Percentiles rank a stretch among this genome's conserved stretches.
Evolutionary conservation across 2,888 invertebrate species (phyloP).

Genomic region (Hirtodrosophila histrioides): DNA sequence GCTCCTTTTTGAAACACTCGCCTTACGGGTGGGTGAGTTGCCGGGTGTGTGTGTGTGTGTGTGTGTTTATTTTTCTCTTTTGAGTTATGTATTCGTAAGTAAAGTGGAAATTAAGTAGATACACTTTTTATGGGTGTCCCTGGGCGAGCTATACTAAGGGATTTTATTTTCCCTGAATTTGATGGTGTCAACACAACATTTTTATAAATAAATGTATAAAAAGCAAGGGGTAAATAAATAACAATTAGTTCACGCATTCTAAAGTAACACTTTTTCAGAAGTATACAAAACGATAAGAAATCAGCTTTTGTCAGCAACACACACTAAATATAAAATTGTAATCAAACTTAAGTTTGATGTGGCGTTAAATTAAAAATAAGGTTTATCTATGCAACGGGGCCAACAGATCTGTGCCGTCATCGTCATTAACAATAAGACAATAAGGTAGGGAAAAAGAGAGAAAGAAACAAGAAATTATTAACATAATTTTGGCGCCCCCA

Average conservation of each 20-base stretch:
- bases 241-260: slow-evolving; percentile 22
- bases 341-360: slow-evolving; percentile 28
- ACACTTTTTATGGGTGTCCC: slow-evolving; percentile 8
- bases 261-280: slow-evolving; percentile 6
- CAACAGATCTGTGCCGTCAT: slow-evolving; percentile 36
- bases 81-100: slow-evolving; percentile 38
- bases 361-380: slow-evolving; percentile 61
- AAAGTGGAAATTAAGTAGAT: slow-evolving; percentile 45
- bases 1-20: slow-evolving; percentile 37
- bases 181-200: slow-evolving; percentile 9
- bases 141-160: background rate
- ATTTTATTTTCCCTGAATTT: background rate
- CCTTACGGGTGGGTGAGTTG: slow-evolving; percentile 1
- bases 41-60: slow-evolving; percentile 11
- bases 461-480: slow-evolving; percentile 27
- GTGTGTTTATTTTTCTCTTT: slow-evolving; percentile 19
- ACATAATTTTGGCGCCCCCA: slow-evolving; percentile 67
- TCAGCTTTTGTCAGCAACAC: slow-evolving; percentile 17
- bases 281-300: slow-evolving; percentile 5
- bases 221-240: slow-evolving; percentile 12
- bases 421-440: slow-evolving; percentile 41
- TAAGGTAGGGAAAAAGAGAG: background rate
- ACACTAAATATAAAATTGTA: slow-evolving; percentile 27
- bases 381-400: slow-evolving; percentile 30
- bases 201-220: slow-evolving; percentile 21